A percentile compares a stretch with the other conserved stretches of the same genome.
Evolutionary conservation across 2,113 vertebrate genomes (phyloP).

Genomic region (Pseudorhombus dupliciocellatus): DNA sequence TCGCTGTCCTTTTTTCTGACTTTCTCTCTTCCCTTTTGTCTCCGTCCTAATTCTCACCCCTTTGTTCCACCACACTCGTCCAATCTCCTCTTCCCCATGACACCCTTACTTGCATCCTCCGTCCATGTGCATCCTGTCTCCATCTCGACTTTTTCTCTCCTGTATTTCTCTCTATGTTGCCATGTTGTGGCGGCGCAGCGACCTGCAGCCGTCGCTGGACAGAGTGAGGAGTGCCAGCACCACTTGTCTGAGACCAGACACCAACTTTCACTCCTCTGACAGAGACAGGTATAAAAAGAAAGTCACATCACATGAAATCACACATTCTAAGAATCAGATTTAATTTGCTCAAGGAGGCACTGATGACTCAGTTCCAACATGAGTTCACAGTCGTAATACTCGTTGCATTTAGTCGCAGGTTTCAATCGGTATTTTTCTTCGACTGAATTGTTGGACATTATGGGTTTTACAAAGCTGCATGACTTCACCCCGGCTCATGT

Average conservation of each 20-base stretch:
- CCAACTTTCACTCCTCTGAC: constrained; percentile 95
- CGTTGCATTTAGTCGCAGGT: neutral
- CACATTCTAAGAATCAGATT: neutral
- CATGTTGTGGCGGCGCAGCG: constrained; percentile 89
- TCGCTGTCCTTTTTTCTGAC: neutral
- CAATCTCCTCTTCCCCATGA: constrained; percentile 3
- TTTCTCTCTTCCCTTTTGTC: constrained; percentile 5
- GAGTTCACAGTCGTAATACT: neutral
- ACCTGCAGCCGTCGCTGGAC: constrained; percentile 98
- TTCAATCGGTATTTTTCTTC: constrained; percentile 5
- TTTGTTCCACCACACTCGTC: constrained; percentile 1
- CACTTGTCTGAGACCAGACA: constrained; percentile 98
- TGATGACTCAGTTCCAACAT: neutral
- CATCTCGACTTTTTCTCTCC: constrained; percentile 22
- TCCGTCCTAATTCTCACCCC: constrained; percentile 20
- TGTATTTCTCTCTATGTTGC: constrained; percentile 81
- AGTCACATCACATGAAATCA: neutral
- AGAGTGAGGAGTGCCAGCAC: constrained; percentile 99
- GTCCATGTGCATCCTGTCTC: constrained; percentile 20
- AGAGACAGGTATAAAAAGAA: constrained; percentile 90
- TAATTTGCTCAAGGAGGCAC: neutral
- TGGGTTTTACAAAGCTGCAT: constrained; percentile 15
- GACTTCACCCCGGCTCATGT: constrained; percentile 26
- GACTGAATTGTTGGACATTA: constrained; percentile 17
- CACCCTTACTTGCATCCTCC: constrained; percentile 11